A percentile compares a stretch with the other conserved stretches of the same genome.
phyloP scores from a whole-genome alignment of 2,888 invertebrate species.

The Drepana falcataria region DNA sequence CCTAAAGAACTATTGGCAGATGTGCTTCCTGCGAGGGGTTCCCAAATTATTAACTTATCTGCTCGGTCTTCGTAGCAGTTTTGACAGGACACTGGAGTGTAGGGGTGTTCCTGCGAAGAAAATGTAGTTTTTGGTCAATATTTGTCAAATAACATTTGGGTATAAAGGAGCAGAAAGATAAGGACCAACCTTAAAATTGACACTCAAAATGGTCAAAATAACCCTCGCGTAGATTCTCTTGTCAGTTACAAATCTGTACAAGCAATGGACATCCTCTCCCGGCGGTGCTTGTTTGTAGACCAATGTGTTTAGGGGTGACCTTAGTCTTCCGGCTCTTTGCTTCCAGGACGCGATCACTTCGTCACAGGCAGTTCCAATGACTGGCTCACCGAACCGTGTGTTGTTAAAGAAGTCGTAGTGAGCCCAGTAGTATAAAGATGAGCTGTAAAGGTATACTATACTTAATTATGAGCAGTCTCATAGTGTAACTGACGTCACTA shows the following conservation, averaged over 20 bases:
- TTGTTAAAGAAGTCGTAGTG: slow-evolving; percentile 97
- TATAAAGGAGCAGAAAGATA: neutral
- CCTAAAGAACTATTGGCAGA: slow-evolving; percentile 46
- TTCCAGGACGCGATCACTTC: slow-evolving; percentile 93
- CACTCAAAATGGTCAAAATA: slow-evolving; percentile 85
- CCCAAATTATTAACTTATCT: slow-evolving; percentile 90
- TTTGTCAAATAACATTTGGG: no score
- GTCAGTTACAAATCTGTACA: slow-evolving; percentile 91
- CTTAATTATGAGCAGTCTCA: no score
- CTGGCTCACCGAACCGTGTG: slow-evolving; percentile 90
- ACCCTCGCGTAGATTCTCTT: slow-evolving; percentile 89
- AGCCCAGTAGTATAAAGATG: slow-evolving; percentile 96
- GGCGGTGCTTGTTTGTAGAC: slow-evolving; percentile 89
- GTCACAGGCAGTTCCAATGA: slow-evolving; percentile 89
- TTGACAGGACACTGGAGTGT: slow-evolving; percentile 88
- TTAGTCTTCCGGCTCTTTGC: slow-evolving; percentile 84
- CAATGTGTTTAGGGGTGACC: slow-evolving; percentile 91
- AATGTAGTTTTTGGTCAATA: slow-evolving; percentile 1
- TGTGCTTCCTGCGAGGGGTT: slow-evolving; percentile 74
- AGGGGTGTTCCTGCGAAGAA: slow-evolving; percentile 82
- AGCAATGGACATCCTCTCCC: slow-evolving; percentile 86
- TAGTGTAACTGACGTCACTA: no score
- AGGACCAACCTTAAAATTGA: slow-evolving; percentile 85
- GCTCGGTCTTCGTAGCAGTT: slow-evolving; percentile 92
- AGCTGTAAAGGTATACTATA: slow-evolving; percentile 57